These are phyloP conservation scores for Ennomos fuscantarius DNA, from an alignment of 2,888 invertebrate species.

Conservation along the genomic window DNA sequence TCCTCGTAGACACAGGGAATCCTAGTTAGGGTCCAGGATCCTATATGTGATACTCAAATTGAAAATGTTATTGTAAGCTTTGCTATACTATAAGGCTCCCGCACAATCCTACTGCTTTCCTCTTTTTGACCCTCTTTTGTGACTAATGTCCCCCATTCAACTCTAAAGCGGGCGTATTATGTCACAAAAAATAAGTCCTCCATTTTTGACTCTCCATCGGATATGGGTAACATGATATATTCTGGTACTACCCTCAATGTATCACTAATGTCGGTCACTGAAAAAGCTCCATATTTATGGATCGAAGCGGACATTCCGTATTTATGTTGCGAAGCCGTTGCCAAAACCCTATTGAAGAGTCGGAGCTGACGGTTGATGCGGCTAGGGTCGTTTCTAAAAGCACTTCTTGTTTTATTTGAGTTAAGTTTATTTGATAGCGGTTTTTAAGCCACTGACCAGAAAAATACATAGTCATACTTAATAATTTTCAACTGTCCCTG, in stretches of 20 bases:
- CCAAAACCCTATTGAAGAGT: constrained; percentile 30
- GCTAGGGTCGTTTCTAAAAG: no score
- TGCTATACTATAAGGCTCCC: no score
- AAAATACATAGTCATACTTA: no score
- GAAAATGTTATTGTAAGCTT: no score
- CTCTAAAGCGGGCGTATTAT: constrained; percentile 10
- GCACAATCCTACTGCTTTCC: background rate
- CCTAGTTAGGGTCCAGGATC: no score
- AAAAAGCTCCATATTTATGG: constrained; percentile 29
- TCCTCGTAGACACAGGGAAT: no score
- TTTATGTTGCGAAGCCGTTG: constrained; percentile 37
- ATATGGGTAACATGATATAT: constrained; percentile 18
- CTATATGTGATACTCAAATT: no score
- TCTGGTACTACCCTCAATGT: constrained; percentile 15
- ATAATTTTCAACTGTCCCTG: no score
- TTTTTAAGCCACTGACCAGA: no score
- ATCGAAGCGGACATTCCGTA: constrained; percentile 34
- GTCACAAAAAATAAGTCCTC: constrained; percentile 20
- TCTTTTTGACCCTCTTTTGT: constrained; percentile 1
- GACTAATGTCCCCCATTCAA: constrained; percentile 21
- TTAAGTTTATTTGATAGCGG: no score
- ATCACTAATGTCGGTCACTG: constrained; percentile 28
- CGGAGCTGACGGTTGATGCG: constrained; percentile 3
- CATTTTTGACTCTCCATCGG: constrained; percentile 24
- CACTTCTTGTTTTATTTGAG: no score